Base-by-base conservation (phyloP, 2,888 invertebrate species). In the Calameuta idolon region DNA sequence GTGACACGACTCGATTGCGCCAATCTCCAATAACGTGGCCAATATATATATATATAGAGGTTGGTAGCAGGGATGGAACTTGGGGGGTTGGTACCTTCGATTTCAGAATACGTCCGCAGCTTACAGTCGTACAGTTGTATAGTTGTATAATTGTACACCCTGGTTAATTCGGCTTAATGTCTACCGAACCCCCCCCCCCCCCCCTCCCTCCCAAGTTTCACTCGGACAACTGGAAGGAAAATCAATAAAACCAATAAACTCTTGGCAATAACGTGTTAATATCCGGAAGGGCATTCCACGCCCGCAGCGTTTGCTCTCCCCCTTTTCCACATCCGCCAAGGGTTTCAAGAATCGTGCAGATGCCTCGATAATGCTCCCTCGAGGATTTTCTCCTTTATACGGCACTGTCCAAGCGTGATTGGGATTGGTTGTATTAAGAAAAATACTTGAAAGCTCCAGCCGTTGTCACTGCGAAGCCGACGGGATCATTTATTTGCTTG, bases 171-270 rank as follows among this genome's bases (percentile, higher is more conserved):
- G 23, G 23, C 55, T 55, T 55, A 55, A 55, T 55, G 9, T 23
- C 55, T 23, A 15, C 37, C 37, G 0, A 12, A 12, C 35, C 3
- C 35, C 1, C 4, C 15, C 23, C 40, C 15, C 23, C 23, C n/a
- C n/a, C n/a, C n/a, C n/a, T n/a, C n/a, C n/a, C n/a, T n/a, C n/a
- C 31, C 2, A 31, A 31, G 55, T 55, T 23, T 23, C 23, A 55
- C 71, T 34, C 79, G 81, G 83, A 84, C 86, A 84, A 81, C 81
- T 71, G 76, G 79, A 75, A 77, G 82, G 35, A 4, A 88, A 88
- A 89, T 89, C 89, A 86, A 89, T 89, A 86, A 86, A 87, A 87
- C 87, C 89, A 87, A 89, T 89, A 89, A 89, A 86, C 89, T 82
- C 81, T 40, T 78, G 86, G 86, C 88, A 89, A 89, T 89, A 89